These are phyloP conservation scores for Linnaemya tessellans DNA, from an alignment of 2,888 invertebrate genomes.

Conservation along the genomic window DNA sequence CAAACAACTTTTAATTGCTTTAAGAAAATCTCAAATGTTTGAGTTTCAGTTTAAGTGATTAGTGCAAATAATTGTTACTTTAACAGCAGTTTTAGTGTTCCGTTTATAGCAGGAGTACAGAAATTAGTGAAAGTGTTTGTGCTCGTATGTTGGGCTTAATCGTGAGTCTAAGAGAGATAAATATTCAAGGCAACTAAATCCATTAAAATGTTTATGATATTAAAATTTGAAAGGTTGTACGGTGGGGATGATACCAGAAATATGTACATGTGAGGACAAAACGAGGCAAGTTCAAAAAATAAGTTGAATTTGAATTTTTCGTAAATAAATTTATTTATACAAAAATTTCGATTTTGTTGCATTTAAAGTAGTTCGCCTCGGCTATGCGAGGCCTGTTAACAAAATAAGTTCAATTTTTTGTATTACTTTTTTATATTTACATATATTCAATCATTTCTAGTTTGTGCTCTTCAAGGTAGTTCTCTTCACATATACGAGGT, in stretches of 20 bases:
- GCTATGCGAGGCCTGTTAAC: too few relatives aligned
- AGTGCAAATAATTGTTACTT: constrained; percentile 51
- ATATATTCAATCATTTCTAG: too few relatives aligned
- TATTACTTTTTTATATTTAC: too few relatives aligned
- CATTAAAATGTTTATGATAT: neutral
- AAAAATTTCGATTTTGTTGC: too few relatives aligned
- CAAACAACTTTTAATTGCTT: constrained; percentile 69
- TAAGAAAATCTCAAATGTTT: constrained; percentile 57
- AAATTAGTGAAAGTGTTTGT: constrained; percentile 20
- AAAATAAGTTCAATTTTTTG: too few relatives aligned
- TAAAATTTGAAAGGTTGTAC: neutral
- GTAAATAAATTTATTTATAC: too few relatives aligned
- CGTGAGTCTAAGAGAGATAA: constrained; percentile 12
- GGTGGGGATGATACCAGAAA: neutral
- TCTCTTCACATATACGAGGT: too few relatives aligned
- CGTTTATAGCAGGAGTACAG: neutral
- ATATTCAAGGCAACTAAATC: neutral
- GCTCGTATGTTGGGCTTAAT: constrained; percentile 15
- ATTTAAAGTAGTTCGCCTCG: too few relatives aligned
- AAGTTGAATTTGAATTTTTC: too few relatives aligned
- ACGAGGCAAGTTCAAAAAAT: neutral
- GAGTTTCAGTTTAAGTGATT: constrained; percentile 61
- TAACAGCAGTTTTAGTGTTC: constrained; percentile 23
- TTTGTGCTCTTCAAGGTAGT: too few relatives aligned
- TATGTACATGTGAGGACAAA: too few relatives aligned